Base-by-base conservation (phyloP, 2,113 vertebrate species). In the Campylomormyrus tamandua region DNA sequence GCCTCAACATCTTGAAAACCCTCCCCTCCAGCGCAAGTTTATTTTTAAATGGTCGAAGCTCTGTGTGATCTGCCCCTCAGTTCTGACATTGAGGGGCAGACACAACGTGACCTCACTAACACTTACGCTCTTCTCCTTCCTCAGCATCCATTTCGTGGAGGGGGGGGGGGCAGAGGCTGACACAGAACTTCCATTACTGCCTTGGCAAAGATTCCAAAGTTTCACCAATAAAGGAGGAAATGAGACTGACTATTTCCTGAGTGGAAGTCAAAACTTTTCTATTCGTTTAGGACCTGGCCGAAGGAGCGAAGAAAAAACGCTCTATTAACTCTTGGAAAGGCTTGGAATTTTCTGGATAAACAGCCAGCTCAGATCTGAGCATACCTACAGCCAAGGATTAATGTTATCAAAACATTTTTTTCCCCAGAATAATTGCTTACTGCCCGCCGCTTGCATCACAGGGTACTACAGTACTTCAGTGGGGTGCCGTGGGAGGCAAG, bases 231-330 rank as follows among this genome's bases (percentile, higher is more conserved):
- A 90, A 89, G 90, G 35, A 91, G 91, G 92, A 95, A 94, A 93
- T 92, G 87, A 94, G 90, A 92, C 87, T 93, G 93, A 94, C 95
- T 94, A 94, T 92, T 96, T 95, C 93, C 92, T 93, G 93, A 94
- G 94, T 94, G 90, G 93, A 90, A 94, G 90, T 92, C 70, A 86
- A 93, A 93, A 87, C 87, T 93, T 89, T 92, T 93, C 87, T 88
- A 31, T 90, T 90, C 70, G 86, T 58, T 66, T 90, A 87, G 92
- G 92, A 83, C 86, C 90, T 21, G 21, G 13, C 88, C 91, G 27
- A 91, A 91, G 88, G 89, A 90, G 91, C 31, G 4, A 66, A 90
- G 46, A 83, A 90, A 49, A 88, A 90, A 91, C 80, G 89, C 66
- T 90, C 90, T 91, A 93, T 91, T 89, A 90, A 92, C 88, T 89